Evolutionary conservation across 1,140 invertebrate genomes (phyloP).

Genomic region (Ridgeia piscesae): DNA sequence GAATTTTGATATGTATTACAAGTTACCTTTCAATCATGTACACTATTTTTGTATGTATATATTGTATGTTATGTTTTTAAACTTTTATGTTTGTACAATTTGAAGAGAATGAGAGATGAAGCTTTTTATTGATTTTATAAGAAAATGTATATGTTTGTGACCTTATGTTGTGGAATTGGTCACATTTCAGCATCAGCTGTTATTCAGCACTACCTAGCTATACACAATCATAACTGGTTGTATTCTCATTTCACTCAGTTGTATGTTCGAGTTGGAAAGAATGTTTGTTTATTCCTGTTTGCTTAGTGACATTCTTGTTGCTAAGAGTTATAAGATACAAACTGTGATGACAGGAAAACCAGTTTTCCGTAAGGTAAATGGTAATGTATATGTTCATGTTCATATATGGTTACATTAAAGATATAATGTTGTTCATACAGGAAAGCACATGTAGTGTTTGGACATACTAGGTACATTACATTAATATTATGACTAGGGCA

Average conservation of each 20-base stretch:
- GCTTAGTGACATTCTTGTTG: too few species aligned
- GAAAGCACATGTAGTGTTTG: too few species aligned
- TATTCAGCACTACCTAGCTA: neutral
- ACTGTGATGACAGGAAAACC: neutral
- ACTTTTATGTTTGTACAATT: neutral
- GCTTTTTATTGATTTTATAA: neutral
- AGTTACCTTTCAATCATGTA: neutral
- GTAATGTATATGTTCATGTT: neutral
- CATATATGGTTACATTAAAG: neutral
- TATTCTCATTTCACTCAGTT: neutral
- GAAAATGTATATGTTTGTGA: neutral
- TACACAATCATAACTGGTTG: neutral
- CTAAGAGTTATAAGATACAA: too few species aligned
- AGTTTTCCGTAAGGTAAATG: neutral
- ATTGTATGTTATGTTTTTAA: neutral
- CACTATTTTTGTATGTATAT: neutral
- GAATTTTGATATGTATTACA: neutral
- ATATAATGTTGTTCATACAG: neutral
- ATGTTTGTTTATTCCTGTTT: too few species aligned
- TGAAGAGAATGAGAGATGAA: neutral
- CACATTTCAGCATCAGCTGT: neutral
- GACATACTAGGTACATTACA: too few species aligned
- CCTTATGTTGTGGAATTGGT: neutral
- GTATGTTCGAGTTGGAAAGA: too few species aligned
- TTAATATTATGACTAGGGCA: too few species aligned